Evolutionary conservation across 2,888 invertebrate species (phyloP).

Genomic region (Physocephala rufipes): DNA sequence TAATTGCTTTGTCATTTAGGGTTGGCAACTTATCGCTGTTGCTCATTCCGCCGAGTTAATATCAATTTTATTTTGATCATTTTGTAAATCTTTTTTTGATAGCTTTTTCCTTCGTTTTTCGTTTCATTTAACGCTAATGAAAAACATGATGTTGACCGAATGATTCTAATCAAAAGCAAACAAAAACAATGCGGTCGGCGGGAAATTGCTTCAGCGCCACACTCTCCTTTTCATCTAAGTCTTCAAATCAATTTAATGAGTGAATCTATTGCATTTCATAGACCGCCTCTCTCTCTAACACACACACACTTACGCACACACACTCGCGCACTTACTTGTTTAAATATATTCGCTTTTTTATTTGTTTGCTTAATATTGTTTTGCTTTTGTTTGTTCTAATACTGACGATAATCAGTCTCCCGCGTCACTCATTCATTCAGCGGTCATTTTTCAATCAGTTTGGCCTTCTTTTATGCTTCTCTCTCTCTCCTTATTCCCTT

Average conservation of each 20-base stretch:
- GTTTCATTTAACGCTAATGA: conserved; percentile 9
- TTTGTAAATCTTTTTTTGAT: neutral
- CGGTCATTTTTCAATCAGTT: too few relatives aligned
- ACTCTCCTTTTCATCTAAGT: too few relatives aligned
- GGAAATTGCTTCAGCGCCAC: neutral
- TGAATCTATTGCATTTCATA: too few relatives aligned
- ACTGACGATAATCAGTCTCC: too few relatives aligned
- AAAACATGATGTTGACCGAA: conserved; percentile 27
- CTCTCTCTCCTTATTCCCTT: neutral
- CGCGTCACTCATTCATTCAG: too few relatives aligned
- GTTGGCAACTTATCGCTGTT: conserved; percentile 7
- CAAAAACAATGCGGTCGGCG: conserved; percentile 14
- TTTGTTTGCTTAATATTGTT: neutral
- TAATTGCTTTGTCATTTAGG: neutral
- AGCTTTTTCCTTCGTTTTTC: neutral
- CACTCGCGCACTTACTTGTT: too few relatives aligned
- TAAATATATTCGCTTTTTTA: too few relatives aligned
- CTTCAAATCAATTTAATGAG: too few relatives aligned
- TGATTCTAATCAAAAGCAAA: conserved; percentile 23
- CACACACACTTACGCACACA: too few relatives aligned
- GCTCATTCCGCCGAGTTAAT: neutral
- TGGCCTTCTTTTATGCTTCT: neutral
- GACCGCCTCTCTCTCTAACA: too few relatives aligned
- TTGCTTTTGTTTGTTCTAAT: too few relatives aligned
- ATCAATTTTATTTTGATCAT: conserved; percentile 28